phyloP scores from a whole-genome alignment of 2,888 invertebrate genomes.

The Allygus modestus region DNA sequence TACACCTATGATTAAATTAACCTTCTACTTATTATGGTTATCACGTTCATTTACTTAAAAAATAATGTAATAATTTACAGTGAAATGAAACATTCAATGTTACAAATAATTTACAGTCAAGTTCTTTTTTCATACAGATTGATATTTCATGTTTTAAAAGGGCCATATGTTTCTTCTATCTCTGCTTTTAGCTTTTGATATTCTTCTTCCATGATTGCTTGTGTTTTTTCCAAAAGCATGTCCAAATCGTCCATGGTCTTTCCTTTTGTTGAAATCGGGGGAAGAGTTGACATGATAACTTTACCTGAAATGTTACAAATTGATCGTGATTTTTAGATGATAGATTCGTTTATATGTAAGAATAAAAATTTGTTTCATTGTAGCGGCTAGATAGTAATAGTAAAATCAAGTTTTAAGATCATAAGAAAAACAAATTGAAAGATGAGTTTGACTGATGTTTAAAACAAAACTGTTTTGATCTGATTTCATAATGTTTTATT shows the following conservation, averaged over 20 bases:
- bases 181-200: constrained; percentile 81
- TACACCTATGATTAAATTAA: no score
- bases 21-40: background rate
- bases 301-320: constrained; percentile 66
- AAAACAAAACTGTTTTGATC: no score
- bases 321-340: background rate
- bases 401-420: no score
- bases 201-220: constrained; percentile 82
- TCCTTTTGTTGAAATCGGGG: constrained; percentile 86
- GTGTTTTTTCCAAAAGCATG: constrained; percentile 82
- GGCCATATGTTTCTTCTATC: constrained; percentile 46
- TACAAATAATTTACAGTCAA: background rate
- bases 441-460: no score
- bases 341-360: no score
- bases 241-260: constrained; percentile 84
- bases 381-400: no score
- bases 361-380: no score
- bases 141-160: constrained; percentile 5
- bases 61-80: background rate
- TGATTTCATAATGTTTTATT: no score
- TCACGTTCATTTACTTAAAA: background rate
- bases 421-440: no score
- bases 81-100: background rate
- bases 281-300: constrained; percentile 85
- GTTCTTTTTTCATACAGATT: background rate